Evolutionary conservation across 2,113 vertebrate genomes (phyloP).

Genomic region (Marmota monax): DNA sequence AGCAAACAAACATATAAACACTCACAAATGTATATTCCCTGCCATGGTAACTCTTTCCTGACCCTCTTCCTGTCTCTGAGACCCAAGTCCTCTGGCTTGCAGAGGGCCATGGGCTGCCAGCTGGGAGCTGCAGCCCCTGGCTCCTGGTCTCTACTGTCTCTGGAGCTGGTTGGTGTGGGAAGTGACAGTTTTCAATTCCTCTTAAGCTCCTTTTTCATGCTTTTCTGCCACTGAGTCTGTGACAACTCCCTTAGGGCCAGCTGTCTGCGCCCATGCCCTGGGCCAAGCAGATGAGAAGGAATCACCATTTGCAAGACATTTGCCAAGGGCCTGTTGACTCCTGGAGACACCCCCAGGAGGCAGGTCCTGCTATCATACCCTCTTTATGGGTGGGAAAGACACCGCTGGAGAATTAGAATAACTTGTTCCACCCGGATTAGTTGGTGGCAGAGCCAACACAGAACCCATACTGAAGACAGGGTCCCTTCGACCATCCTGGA

Average conservation of each 20-base stretch:
- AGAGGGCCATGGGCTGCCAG: neutral
- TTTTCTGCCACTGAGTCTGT: neutral
- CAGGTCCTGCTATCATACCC: neutral
- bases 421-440: neutral
- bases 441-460: neutral
- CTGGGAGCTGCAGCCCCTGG: neutral
- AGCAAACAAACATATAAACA: neutral
- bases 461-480: neutral
- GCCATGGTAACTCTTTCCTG: neutral
- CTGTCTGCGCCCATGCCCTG: neutral
- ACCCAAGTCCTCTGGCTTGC: neutral
- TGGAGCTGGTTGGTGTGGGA: neutral
- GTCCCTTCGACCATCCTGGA: neutral
- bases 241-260: accelerated
- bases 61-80: neutral
- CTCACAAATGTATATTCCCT: neutral
- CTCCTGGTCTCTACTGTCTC: neutral
- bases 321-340: neutral
- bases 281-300: neutral
- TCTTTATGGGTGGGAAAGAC: neutral
- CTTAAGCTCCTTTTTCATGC: neutral
- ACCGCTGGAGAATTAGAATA: neutral
- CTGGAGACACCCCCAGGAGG: neutral
- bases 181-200: neutral
- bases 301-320: neutral